Conservation (phyloP, 2,113 vertebrate genomes). For the Melanerpes aurifrons region DNA sequence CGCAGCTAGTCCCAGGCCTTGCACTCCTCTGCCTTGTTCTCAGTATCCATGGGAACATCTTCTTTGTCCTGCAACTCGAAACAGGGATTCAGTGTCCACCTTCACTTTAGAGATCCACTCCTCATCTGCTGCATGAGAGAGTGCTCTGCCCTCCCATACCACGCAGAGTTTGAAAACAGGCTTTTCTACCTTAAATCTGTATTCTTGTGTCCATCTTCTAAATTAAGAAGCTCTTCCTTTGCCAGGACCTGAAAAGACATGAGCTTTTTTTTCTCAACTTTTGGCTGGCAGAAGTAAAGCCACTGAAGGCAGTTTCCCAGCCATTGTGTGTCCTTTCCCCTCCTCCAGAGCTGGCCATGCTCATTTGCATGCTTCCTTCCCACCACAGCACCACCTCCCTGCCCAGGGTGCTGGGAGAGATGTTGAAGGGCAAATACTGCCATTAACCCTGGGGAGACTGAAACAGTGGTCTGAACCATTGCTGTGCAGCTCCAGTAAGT, state of each 20-base stretch:
- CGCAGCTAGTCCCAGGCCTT: neutral
- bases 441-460: neutral
- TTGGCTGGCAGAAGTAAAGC: constrained; percentile 5
- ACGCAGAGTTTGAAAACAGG: neutral
- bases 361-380: neutral
- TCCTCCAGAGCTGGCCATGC: neutral
- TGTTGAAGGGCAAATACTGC: neutral
- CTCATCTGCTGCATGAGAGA: constrained; percentile 13
- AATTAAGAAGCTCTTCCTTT: constrained; percentile 5
- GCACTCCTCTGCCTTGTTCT: constrained; percentile 33
- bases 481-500: neutral
- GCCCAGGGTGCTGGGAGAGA: neutral
- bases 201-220: neutral
- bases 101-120: constrained; percentile 18
- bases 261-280: neutral
- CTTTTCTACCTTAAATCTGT: constrained; percentile 13
- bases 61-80: neutral
- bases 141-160: neutral
- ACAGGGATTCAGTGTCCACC: constrained; percentile 47
- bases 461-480: neutral
- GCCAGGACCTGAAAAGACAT: constrained; percentile 5
- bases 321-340: neutral
- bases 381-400: neutral
- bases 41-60: constrained; percentile 58
- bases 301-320: constrained; percentile 8